A percentile compares a stretch with the other conserved stretches of the same genome.
Evolutionary conservation across 2,113 vertebrate genomes (phyloP).

Genomic region (Pelvicachromis taeniatus): DNA sequence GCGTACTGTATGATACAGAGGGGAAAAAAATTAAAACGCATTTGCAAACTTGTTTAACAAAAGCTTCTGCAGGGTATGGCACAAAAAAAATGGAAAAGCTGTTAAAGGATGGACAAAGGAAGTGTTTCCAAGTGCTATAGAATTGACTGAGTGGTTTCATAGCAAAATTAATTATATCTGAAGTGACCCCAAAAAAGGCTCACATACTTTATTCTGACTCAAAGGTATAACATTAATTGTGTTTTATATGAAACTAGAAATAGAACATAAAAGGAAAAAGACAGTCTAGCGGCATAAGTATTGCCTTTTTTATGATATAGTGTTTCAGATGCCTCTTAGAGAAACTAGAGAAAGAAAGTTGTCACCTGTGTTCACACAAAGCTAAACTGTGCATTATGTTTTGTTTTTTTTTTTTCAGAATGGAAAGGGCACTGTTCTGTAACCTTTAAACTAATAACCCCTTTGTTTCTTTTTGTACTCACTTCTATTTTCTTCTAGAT

Average conservation of each 20-base stretch:
- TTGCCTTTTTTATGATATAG: neutral
- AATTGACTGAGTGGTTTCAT: neutral
- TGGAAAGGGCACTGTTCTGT: neutral
- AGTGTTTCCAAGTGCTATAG: neutral
- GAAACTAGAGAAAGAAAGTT: neutral
- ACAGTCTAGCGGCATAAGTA: neutral
- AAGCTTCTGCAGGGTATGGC: neutral
- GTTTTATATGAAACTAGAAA: neutral
- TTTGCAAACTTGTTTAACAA: neutral
- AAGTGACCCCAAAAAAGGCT: neutral
- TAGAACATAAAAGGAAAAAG: neutral
- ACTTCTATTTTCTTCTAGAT: slow-evolving; percentile 67
- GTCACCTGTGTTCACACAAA: neutral
- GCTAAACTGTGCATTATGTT: neutral
- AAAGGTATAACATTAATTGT: neutral
- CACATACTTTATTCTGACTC: neutral
- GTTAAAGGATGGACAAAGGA: neutral
- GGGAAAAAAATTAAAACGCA: accelerated
- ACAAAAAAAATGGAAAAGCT: neutral
- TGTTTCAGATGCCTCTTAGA: neutral
- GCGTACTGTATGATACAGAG: neutral
- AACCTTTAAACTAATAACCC: neutral
- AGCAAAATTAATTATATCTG: neutral
- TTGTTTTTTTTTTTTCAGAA: neutral
- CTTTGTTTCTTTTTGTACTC: neutral